phyloP scores from a whole-genome alignment of 2,888 invertebrate species.

The Tipula vernalis region DNA sequence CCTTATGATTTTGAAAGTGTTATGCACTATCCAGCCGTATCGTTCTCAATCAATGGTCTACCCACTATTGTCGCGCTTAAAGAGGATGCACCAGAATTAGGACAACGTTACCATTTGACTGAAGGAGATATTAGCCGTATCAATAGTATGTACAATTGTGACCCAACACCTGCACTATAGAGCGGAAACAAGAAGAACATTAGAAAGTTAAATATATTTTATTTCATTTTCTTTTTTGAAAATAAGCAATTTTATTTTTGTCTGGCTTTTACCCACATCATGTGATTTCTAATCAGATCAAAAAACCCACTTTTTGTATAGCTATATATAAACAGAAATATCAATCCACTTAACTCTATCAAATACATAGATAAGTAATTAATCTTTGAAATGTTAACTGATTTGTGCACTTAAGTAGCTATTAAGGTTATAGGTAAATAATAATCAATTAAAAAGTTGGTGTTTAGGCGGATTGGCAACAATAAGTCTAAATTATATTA shows the following conservation, averaged over 20 bases:
- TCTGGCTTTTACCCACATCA: too few relatives aligned
- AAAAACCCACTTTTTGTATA: not conserved
- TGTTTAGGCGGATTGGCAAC: too few relatives aligned
- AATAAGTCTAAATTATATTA: too few relatives aligned
- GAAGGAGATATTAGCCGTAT: slow-evolving; percentile 23
- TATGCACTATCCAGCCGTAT: slow-evolving; percentile 63
- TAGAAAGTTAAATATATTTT: not conserved
- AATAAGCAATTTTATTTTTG: not conserved
- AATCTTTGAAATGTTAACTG: too few relatives aligned
- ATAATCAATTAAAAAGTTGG: too few relatives aligned
- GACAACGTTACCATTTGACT: slow-evolving; percentile 26
- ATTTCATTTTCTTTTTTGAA: not conserved
- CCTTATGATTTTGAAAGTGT: slow-evolving; percentile 66
- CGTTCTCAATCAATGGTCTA: slow-evolving; percentile 55
- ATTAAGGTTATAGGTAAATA: too few relatives aligned
- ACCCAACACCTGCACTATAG: not conserved
- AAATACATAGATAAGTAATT: not conserved
- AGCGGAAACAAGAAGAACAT: too few relatives aligned
- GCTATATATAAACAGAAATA: not conserved
- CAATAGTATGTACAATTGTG: slow-evolving; percentile 24
- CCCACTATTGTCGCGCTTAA: slow-evolving; percentile 52
- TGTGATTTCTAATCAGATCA: too few relatives aligned
- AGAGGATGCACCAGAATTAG: slow-evolving; percentile 21
- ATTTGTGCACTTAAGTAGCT: too few relatives aligned
- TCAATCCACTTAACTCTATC: not conserved